Conservation (phyloP, 2,888 invertebrate species). For the Tachina grossa region DNA sequence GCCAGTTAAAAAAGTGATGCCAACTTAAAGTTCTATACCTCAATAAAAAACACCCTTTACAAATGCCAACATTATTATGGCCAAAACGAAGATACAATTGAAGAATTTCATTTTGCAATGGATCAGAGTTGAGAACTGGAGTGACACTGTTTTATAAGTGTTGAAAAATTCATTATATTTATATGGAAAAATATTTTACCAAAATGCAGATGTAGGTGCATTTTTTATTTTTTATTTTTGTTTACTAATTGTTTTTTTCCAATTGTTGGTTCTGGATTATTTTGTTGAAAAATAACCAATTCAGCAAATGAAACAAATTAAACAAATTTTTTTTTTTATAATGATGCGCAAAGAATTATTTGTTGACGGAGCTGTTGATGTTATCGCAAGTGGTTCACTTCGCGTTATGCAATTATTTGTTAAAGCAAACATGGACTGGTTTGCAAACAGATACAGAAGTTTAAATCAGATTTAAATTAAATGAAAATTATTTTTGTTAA, state of each 20-base stretch:
- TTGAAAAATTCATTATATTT: neutral
- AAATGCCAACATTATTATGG: conserved; percentile 12
- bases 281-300: neutral
- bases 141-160: neutral
- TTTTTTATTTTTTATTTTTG: neutral
- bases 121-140: neutral
- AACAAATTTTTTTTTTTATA: neutral
- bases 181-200: neutral
- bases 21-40: too few species aligned
- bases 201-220: too few species aligned
- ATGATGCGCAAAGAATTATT: neutral
- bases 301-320: neutral
- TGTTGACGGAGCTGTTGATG: neutral
- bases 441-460: neutral
- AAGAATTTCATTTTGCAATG: conserved; percentile 17
- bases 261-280: conserved; percentile 2
- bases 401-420: neutral
- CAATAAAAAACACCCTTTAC: too few species aligned
- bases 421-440: neutral
- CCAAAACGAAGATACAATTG: conserved; percentile 1
- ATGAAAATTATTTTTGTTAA: too few species aligned
- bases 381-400: neutral
- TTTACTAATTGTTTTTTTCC: neutral
- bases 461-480: too few species aligned
- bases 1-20: too few species aligned